Percentiles rank a stretch among this genome's conserved stretches.
Conservation (phyloP, 2,888 invertebrate genomes). For the Melieria omissa region DNA sequence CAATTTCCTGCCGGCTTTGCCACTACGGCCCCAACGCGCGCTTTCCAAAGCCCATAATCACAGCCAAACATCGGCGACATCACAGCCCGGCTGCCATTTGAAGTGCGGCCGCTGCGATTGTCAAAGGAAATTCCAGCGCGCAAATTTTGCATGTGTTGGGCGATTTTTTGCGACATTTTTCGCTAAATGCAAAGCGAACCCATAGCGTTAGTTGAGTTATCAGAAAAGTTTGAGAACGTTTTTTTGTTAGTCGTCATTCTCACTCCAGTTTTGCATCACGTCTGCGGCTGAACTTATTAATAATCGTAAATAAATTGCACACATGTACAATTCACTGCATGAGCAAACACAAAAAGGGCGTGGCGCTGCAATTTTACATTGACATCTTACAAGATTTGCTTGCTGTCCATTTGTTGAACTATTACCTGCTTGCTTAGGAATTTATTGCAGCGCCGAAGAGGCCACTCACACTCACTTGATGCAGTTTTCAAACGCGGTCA, state of each 20-base stretch:
- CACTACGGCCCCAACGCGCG: background rate
- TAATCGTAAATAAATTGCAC: conserved; percentile 10
- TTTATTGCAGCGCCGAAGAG: too few species aligned
- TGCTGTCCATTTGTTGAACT: background rate
- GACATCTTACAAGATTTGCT: background rate
- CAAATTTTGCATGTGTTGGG: background rate
- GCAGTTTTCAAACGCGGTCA: too few species aligned
- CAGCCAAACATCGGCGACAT: background rate
- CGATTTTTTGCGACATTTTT: conserved; percentile 14
- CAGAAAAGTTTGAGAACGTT: too few species aligned
- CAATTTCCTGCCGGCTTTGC: too few species aligned
- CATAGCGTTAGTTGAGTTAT: too few species aligned
- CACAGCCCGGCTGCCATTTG: too few species aligned
- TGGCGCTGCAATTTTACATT: background rate
- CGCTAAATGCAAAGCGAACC: background rate
- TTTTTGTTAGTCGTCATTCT: too few species aligned
- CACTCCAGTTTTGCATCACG: too few species aligned
- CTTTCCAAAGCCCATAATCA: conserved; percentile 17
- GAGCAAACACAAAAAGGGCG: conserved; percentile 25
- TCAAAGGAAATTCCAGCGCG: conserved; percentile 36
- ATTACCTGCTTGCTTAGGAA: background rate
- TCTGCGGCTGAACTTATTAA: background rate
- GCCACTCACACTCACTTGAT: too few species aligned
- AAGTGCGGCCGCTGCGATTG: conserved; percentile 15
- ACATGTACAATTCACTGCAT: background rate